A percentile compares a stretch with the other conserved stretches of the same genome.
Evolutionary conservation across 1,140 invertebrate species (phyloP).

Genomic region (Spodoptera litura): DNA sequence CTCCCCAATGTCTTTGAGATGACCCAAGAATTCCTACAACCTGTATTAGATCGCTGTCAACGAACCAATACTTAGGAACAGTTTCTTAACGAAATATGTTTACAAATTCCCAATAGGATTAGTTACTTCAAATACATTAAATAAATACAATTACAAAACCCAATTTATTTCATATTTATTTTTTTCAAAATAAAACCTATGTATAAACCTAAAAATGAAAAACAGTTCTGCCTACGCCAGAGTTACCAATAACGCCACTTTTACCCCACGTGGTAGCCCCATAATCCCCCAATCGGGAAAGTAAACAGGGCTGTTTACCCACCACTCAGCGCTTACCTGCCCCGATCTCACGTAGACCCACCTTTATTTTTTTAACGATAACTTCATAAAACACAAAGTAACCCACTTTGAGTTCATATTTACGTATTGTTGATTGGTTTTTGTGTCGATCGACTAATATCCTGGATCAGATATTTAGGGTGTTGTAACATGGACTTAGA

Average conservation of each 20-base stretch:
- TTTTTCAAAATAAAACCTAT: no score
- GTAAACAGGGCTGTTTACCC: slow-evolving; percentile 58
- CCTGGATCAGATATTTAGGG: background rate
- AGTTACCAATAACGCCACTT: slow-evolving; percentile 1
- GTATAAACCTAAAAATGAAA: no score
- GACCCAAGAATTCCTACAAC: no score
- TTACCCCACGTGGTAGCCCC: slow-evolving; percentile 21
- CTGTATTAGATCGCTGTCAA: no score
- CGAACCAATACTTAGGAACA: no score
- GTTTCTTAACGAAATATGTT: no score
- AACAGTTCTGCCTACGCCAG: background rate
- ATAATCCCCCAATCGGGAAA: slow-evolving; percentile 59
- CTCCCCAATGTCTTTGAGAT: no score
- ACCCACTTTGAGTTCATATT: background rate
- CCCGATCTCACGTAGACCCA: slow-evolving; percentile 43
- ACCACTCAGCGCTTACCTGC: slow-evolving; percentile 53
- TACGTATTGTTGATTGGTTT: background rate
- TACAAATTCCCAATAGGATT: no score
- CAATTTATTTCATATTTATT: no score
- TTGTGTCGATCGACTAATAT: background rate
- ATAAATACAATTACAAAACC: no score
- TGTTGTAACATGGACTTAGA: no score
- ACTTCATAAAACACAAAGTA: slow-evolving; percentile 42
- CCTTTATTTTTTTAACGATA: slow-evolving; percentile 46
- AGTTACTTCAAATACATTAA: no score